phyloP scores from a whole-genome alignment of 2,888 invertebrate species.

The Malacosoma neustria region DNA sequence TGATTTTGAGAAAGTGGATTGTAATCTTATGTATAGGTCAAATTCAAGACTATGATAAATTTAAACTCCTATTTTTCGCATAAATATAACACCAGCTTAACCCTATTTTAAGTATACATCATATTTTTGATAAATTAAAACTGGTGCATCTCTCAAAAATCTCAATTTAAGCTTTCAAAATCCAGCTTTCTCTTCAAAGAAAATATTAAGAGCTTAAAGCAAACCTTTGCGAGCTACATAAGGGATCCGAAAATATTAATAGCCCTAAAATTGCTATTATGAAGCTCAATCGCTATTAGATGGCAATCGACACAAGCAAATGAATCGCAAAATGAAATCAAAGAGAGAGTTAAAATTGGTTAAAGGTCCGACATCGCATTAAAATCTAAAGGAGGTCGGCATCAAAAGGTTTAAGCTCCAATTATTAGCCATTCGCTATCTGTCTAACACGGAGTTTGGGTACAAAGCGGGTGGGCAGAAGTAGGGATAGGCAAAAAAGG shows the following conservation, averaged over 20 bases:
- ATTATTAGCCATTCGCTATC: slow-evolving; percentile 66
- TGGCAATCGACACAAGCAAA: background rate
- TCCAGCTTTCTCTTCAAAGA: too few species aligned
- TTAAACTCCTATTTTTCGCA: too few species aligned
- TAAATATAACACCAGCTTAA: too few species aligned
- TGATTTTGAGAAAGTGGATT: too few species aligned
- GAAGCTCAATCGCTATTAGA: background rate
- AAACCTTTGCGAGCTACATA: too few species aligned
- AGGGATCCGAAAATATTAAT: background rate
- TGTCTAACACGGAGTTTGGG: slow-evolving; percentile 48
- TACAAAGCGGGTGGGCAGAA: slow-evolving; percentile 32
- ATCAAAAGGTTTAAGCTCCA: slow-evolving; percentile 56
- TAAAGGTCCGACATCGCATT: background rate
- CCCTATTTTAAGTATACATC: too few species aligned
- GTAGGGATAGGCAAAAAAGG: slow-evolving; percentile 20
- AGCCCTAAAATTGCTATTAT: background rate
- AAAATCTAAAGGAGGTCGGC: slow-evolving; percentile 4
- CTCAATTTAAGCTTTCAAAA: too few species aligned
- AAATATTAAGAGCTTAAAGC: too few species aligned
- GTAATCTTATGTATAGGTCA: too few species aligned
- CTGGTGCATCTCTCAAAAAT: too few species aligned
- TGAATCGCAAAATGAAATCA: background rate
- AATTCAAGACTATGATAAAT: too few species aligned
- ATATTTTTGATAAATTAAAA: too few species aligned
- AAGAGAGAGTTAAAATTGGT: background rate